phyloP scores from a whole-genome alignment of 2,113 vertebrate species.

The Archilochus colubris region DNA sequence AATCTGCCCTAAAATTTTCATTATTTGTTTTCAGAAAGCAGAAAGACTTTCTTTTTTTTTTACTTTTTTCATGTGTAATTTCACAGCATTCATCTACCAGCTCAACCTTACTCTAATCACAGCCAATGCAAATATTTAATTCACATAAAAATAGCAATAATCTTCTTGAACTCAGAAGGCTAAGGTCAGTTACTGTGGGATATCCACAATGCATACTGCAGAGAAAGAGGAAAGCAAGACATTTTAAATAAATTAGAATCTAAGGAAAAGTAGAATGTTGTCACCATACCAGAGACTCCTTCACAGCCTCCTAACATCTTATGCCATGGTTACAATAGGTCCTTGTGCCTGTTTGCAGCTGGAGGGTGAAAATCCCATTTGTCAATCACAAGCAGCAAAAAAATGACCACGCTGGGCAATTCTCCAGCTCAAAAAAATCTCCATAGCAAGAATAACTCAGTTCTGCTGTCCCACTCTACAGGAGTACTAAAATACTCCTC shows the following conservation, averaged over 20 bases:
- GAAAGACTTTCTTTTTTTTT: too few species aligned
- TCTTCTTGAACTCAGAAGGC: neutral
- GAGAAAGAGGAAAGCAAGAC: neutral
- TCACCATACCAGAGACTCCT: neutral
- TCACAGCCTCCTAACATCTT: rapidly evolving
- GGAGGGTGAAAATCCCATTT: neutral
- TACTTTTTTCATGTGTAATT: neutral
- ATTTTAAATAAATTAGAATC: neutral
- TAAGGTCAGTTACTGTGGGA: neutral
- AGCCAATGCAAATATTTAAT: neutral
- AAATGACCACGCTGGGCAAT: neutral
- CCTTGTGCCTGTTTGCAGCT: neutral
- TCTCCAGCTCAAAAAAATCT: neutral
- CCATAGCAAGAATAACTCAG: neutral
- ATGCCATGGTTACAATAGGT: neutral
- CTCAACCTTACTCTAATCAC: neutral
- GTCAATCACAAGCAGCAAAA: neutral
- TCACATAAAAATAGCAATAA: neutral
- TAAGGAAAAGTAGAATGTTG: neutral
- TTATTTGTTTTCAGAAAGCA: neutral
- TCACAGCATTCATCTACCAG: neutral
- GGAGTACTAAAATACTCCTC: neutral
- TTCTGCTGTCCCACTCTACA: neutral
- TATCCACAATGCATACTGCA: neutral
- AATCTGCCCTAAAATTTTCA: neutral